Base-by-base conservation (phyloP, 2,797 vertebrate species). In the Anableps anableps region DNA sequence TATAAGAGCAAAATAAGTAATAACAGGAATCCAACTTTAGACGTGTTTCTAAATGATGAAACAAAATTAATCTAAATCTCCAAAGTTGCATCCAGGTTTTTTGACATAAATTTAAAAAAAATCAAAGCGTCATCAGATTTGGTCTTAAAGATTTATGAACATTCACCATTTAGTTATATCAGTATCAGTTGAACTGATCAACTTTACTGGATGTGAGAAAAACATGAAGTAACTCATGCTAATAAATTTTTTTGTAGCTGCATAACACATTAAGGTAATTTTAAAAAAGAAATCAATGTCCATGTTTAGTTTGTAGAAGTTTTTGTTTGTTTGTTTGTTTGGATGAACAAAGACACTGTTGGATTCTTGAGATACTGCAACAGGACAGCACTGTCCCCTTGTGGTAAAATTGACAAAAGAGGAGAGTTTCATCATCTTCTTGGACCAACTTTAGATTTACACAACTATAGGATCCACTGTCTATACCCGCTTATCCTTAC, bases 401-500 rank as follows among this genome's bases (percentile, higher is more conserved):
- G 88, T 92, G 93, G 88, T 31, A 4, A 43, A 85, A 75, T 86
- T 90, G 89, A 86, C 29, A 4, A 43, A 84, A 79, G 5, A 77
- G 16, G 14, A 72, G 58, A 19, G 4, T 34, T 72, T 50, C 21
- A 10, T 21, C 16, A 11, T 13, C 31, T 21, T 26, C 3, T 34
- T 60, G 16, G 38, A 64, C 19, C 5, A 41, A 14, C 36, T 66
- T 76, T 64, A 45, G 13, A 34, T n/a, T n/a, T n/a, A n/a, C n/a
- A n/a, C n/a, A n/a, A n/a, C n/a, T n/a, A n/a, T n/a, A n/a, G n/a
- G n/a, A n/a, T n/a, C n/a, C n/a, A n/a, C n/a, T n/a, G n/a, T n/a
- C n/a, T n/a, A n/a, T n/a, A n/a, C n/a, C n/a, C n/a, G n/a, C n/a
- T n/a, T n/a, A n/a, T n/a, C n/a, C n/a, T n/a, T n/a, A n/a, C n/a